Evolutionary conservation across 2,888 invertebrate species (phyloP).

Genomic region (Nomada ruficornis): DNA sequence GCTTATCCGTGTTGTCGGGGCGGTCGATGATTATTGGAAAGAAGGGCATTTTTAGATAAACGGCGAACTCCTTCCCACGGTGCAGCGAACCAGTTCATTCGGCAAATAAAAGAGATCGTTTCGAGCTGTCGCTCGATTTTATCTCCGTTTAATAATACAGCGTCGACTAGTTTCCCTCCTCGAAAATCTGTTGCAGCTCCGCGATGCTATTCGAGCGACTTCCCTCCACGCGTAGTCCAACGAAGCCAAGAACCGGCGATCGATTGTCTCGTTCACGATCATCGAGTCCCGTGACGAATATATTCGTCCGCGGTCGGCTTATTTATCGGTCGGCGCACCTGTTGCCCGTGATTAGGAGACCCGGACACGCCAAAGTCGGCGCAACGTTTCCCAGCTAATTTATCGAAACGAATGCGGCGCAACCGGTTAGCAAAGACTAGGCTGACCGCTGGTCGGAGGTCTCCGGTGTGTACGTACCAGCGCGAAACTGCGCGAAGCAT

Average conservation of each 20-base stretch:
- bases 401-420: conserved; percentile 65
- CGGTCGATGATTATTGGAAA: background rate
- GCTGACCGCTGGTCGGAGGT: background rate
- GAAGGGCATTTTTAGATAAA: background rate
- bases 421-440: conserved; percentile 56
- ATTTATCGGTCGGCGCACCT: conserved; percentile 51
- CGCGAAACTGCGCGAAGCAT: conserved; percentile 21
- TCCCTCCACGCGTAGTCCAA: too few species aligned
- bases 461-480: background rate
- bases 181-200: background rate
- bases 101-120: conserved; percentile 28
- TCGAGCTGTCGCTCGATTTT: conserved; percentile 35
- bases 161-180: conserved; percentile 1
- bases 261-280: background rate
- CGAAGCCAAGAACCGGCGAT: too few species aligned
- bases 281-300: background rate
- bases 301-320: conserved; percentile 18
- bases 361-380: conserved; percentile 52
- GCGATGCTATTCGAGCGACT: background rate
- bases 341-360: conserved; percentile 58
- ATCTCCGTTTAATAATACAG: conserved; percentile 33
- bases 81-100: conserved; percentile 50
- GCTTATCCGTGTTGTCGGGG: too few species aligned
- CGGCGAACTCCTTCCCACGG: conserved; percentile 56
- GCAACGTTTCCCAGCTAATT: conserved; percentile 61